These are phyloP conservation scores for Phymatocera aterrima DNA, from an alignment of 2,888 invertebrate genomes.

Conservation along the genomic window DNA sequence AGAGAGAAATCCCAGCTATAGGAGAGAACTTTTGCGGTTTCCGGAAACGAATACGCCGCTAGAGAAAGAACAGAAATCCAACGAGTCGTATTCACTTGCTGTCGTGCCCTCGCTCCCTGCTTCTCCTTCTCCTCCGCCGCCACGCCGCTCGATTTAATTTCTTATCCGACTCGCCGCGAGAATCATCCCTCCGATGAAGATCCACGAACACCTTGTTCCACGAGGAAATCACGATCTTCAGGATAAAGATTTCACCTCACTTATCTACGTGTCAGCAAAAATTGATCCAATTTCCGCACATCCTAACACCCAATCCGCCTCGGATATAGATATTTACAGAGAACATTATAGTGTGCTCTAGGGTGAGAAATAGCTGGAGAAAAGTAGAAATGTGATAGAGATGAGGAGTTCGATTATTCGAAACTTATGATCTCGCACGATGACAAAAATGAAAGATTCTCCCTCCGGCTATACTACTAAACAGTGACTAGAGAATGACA, in stretches of 20 bases:
- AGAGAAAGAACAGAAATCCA: neutral
- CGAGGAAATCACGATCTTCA: conserved; percentile 13
- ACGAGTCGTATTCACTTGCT: conserved; percentile 10
- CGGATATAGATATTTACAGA: neutral
- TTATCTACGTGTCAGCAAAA: conserved; percentile 36
- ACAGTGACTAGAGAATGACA: too few species aligned
- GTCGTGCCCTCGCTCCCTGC: too few species aligned
- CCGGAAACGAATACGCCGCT: conserved; percentile 4
- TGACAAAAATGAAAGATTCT: too few species aligned
- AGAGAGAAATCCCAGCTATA: neutral
- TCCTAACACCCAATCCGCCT: neutral
- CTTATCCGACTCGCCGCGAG: neutral
- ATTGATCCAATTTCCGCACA: conserved; percentile 31
- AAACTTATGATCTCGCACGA: too few species aligned
- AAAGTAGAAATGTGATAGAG: neutral
- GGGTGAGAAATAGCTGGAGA: neutral
- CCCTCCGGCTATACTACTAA: too few species aligned
- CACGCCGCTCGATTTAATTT: conserved; percentile 24
- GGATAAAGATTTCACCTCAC: neutral
- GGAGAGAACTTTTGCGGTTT: conserved; percentile 7
- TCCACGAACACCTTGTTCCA: conserved; percentile 21
- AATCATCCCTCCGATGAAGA: neutral
- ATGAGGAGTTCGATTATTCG: too few species aligned
- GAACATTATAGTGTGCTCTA: neutral
- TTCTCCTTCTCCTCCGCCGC: too few species aligned